A percentile compares a stretch with the other conserved stretches of the same genome.
Evolutionary conservation across 2,888 invertebrate species (phyloP).

Genomic region (Hydropsyche betteni): DNA sequence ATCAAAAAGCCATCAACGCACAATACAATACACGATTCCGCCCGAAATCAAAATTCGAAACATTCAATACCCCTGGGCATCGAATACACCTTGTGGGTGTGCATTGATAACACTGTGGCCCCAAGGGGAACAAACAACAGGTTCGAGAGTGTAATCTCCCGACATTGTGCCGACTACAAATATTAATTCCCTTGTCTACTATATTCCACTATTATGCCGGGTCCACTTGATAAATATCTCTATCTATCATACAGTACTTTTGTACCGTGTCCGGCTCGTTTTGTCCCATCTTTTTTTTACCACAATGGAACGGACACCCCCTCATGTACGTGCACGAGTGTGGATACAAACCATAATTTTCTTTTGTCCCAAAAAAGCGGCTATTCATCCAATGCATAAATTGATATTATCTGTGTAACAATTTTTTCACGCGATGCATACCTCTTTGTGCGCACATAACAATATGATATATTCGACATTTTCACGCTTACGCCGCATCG

Average conservation of each 20-base stretch:
- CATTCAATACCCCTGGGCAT: neutral
- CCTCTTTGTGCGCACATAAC: too few species aligned
- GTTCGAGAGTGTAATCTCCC: conserved; percentile 46
- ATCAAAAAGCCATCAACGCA: too few species aligned
- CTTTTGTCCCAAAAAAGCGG: neutral
- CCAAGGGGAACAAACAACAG: conserved; percentile 42
- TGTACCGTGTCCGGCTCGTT: conserved; percentile 11
- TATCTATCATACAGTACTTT: conserved; percentile 22
- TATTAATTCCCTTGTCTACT: conserved; percentile 37
- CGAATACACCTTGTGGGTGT: conserved; percentile 37
- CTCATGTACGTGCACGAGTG: neutral
- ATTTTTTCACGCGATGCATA: too few species aligned
- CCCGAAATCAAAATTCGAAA: neutral
- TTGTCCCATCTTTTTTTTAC: conserved; percentile 15
- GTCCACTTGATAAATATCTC: conserved; percentile 30
- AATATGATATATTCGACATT: too few species aligned
- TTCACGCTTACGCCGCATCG: too few species aligned
- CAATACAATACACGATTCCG: too few species aligned
- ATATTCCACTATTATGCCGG: conserved; percentile 31
- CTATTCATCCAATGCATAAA: conserved; percentile 13
- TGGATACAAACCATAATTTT: conserved; percentile 7
- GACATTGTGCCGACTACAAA: conserved; percentile 18
- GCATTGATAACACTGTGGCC: conserved; percentile 42
- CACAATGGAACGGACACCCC: conserved; percentile 7
- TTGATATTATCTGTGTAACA: conserved; percentile 19